Percentiles rank a stretch among this genome's conserved stretches.
Evolutionary conservation across 2,113 vertebrate genomes (phyloP).

Genomic region (Tautogolabrus adspersus): DNA sequence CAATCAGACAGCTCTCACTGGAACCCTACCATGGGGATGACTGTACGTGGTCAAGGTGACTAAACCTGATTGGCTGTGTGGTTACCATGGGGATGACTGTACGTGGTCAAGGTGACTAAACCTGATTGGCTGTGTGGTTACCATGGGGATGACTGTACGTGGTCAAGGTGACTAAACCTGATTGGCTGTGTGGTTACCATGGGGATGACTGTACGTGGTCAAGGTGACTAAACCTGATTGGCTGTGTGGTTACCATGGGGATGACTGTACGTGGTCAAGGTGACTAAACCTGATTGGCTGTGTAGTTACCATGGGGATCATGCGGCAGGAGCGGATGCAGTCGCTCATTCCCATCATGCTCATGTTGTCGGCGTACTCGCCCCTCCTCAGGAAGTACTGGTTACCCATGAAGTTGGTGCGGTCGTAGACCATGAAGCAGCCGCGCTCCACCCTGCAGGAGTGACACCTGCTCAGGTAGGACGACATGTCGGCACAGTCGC

Average conservation of each 20-base stretch:
- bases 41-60: no score
- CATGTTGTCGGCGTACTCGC: constrained; percentile 53
- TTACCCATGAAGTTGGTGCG: constrained; percentile 61
- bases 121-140: constrained; percentile 25
- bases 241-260: no score
- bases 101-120: no score
- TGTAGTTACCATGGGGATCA: constrained; percentile 56
- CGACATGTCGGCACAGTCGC: constrained; percentile 55
- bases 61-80: background rate
- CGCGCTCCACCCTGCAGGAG: constrained; percentile 60
- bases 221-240: background rate
- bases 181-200: constrained; percentile 42
- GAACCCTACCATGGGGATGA: no score
- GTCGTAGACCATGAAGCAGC: constrained; percentile 65
- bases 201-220: constrained; percentile 16
- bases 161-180: background rate
- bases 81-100: constrained; percentile 52
- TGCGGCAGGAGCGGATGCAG: constrained; percentile 55
- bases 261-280: no score
- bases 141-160: constrained; percentile 42
- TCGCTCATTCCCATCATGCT: constrained; percentile 50
- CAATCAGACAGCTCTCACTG: no score
- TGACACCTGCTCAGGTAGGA: constrained; percentile 61
- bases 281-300: background rate
- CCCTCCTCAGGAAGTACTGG: constrained; percentile 62